Evolutionary conservation across 2,113 vertebrate species (phyloP).

Genomic region (Dipodomys spectabilis): DNA sequence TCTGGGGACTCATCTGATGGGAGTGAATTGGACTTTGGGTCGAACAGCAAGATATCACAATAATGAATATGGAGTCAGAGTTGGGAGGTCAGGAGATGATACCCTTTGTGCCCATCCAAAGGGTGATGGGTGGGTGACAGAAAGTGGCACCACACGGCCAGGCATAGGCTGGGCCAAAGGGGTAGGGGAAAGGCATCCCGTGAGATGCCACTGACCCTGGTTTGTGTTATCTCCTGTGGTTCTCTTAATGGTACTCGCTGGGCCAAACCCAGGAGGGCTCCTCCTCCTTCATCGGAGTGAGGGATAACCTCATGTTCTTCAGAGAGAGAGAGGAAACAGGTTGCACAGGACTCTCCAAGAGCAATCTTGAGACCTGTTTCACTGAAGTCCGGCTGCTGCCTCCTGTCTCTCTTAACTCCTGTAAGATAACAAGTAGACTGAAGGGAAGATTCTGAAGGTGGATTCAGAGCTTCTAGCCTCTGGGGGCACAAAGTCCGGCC

Average conservation of each 20-base stretch:
- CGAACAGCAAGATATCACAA: background rate
- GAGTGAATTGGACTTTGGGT: slow-evolving; percentile 66
- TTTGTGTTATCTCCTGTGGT: too few species aligned
- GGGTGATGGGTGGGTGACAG: slow-evolving; percentile 35
- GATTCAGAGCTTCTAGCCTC: slow-evolving; percentile 49
- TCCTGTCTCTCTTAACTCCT: slow-evolving; percentile 46
- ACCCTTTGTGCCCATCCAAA: slow-evolving; percentile 77
- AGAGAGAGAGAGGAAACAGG: background rate
- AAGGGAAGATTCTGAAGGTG: slow-evolving; percentile 16
- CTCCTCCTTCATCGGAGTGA: background rate
- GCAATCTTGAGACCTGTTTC: background rate
- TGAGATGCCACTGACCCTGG: background rate
- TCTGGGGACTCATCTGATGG: background rate
- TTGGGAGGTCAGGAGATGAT: slow-evolving; percentile 32
- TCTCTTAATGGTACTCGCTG: too few species aligned
- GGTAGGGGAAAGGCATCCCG: slow-evolving; percentile 5
- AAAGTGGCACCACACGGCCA: background rate
- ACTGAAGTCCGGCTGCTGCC: background rate
- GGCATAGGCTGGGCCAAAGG: background rate
- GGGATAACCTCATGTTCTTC: background rate
- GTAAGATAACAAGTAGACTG: background rate
- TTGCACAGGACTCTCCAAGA: background rate
- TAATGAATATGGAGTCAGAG: slow-evolving; percentile 63
- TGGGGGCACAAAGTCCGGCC: slow-evolving; percentile 6
- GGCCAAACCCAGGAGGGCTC: background rate